These are phyloP conservation scores for Polyommatus iphigenia DNA, from an alignment of 2,888 invertebrate genomes.

Conservation along the genomic window DNA sequence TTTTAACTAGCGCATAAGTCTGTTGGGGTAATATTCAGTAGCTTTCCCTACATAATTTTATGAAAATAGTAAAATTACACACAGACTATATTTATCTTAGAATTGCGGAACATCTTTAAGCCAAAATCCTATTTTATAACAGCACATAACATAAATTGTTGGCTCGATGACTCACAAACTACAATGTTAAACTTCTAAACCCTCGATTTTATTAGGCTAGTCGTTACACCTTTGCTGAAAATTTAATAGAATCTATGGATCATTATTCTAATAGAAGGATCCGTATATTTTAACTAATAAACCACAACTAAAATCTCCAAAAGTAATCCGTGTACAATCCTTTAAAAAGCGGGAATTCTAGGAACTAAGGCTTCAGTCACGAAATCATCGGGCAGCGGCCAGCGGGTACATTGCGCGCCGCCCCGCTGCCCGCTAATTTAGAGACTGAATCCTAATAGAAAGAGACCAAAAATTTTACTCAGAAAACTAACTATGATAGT, in stretches of 20 bases:
- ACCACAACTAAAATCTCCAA: too few relatives aligned
- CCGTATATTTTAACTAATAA: too few relatives aligned
- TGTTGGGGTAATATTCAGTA: not conserved
- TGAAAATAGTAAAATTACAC: conserved; percentile 13
- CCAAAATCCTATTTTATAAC: conserved; percentile 26
- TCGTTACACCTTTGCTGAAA: not conserved
- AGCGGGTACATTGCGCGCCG: too few relatives aligned
- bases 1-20: not conserved
- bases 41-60: not conserved
- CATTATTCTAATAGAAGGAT: not conserved
- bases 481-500: not conserved
- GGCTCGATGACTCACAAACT: conserved; percentile 21
- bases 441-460: too few relatives aligned
- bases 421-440: too few relatives aligned
- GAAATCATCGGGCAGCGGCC: too few relatives aligned
- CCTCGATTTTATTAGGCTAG: not conserved
- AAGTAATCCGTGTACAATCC: too few relatives aligned
- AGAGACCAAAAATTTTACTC: too few relatives aligned
- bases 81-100: conserved; percentile 13
- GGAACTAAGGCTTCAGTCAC: too few relatives aligned
- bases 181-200: not conserved
- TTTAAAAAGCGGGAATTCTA: too few relatives aligned
- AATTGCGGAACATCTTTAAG: conserved; percentile 8
- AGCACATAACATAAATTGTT: conserved; percentile 17
- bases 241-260: not conserved